Base-by-base conservation (phyloP, 2,797 vertebrate species). In the Sphenopsis melanotis region DNA sequence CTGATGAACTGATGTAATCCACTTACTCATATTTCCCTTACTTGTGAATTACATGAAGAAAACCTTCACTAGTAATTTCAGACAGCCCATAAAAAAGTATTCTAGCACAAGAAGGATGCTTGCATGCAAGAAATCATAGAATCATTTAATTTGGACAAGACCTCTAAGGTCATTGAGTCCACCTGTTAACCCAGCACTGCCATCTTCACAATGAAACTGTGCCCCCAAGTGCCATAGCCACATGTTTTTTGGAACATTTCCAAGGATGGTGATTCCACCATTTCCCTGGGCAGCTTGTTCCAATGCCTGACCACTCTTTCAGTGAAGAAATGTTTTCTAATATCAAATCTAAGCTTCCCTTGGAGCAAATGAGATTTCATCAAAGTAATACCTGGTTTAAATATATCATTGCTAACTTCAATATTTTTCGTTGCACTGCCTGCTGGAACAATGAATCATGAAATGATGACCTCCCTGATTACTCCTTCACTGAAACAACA, bases 401-500 rank as follows among this genome's bases (percentile, higher is more conserved):
- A 86, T 87, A 56, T 74, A 70, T 87, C 60, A 27, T 53, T 93
- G 47, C 30, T 46, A 80, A 21, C 39, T 32, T 53, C 42, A 24
- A 63, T 83, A 59, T 59, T 89, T 87, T 83, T 36, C 42, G 56
- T 96, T 94, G 75, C 80, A 71, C 61, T 72, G 71, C 57, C 83
- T 87, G 56, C 82, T 86, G 56, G 88, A 95, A 94, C 85, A 96
- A 96, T 87, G 55, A 95, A 59, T 86, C 59, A 52, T 6, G 18
- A 95, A 97, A 96, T 91, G 12, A 93, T 53, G 60, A 66, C 29
- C 39, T 90, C 77, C 66, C 60, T 87, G 66, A 89, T 56, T 64
- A 72, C 21, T 78, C 59, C 37, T 75, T 78, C 79, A 49, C 53
- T 78, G 52, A 76, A 59, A 79, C 1, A 87, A 27, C 64, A 78